Conservation (phyloP, 2,113 vertebrate species). For the Amphiprion percula region DNA sequence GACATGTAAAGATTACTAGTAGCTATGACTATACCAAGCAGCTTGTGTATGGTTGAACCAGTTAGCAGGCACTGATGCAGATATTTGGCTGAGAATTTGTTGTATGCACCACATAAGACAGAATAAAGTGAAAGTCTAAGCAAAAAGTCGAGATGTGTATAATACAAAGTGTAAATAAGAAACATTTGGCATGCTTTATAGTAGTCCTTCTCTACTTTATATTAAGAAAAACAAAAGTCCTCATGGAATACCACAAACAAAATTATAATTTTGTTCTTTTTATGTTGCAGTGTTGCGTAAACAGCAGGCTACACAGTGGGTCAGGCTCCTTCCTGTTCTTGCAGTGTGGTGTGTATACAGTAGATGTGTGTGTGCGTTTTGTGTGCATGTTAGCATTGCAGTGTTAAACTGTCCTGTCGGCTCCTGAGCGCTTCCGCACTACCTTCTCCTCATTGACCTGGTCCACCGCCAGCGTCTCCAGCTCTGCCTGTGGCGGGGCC, state of each 20-base stretch:
- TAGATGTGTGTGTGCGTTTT: conserved; percentile 41
- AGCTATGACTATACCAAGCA: conserved; percentile 59
- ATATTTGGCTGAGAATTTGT: conserved; percentile 81
- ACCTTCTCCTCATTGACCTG: conserved; percentile 91
- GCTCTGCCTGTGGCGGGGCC: conserved; percentile 83
- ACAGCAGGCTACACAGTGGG: conserved; percentile 83
- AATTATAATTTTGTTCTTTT: conserved; percentile 57
- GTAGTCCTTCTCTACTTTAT: conserved; percentile 51
- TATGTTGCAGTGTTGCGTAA: conserved; percentile 82
- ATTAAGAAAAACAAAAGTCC: conserved; percentile 49
- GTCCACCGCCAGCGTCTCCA: conserved; percentile 94
- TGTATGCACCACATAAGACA: conserved; percentile 53
- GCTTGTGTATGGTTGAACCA: conserved; percentile 56
- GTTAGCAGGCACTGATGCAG: conserved; percentile 86
- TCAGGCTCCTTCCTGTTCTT: conserved; percentile 61
- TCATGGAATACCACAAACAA: conserved; percentile 60
- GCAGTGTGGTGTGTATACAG: conserved; percentile 61
- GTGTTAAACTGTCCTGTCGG: conserved; percentile 95
- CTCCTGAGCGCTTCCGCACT: conserved; percentile 91
- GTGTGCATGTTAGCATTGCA: conserved; percentile 41
- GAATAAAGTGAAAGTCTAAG: conserved; percentile 48
- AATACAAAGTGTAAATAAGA: conserved; percentile 64
- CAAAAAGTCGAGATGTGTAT: conserved; percentile 52
- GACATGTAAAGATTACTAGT: conserved; percentile 65
- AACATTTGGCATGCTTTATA: conserved; percentile 90